Conservation (phyloP, 2,797 vertebrate species). For the Danio albolineatus region DNA sequence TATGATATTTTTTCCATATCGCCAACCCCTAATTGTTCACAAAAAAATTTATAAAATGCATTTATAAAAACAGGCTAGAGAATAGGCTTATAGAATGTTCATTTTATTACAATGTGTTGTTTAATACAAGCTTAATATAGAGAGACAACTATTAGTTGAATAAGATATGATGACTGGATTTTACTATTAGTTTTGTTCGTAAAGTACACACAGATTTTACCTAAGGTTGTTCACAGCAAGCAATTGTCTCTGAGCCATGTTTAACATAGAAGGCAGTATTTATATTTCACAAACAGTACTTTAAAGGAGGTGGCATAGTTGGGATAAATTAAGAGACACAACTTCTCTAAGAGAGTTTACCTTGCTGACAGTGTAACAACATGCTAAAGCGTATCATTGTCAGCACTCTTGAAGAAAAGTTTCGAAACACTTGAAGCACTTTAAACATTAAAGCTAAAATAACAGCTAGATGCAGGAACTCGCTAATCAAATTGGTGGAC, state of each 20-base stretch:
- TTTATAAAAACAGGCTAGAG: neutral
- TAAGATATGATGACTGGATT: no score
- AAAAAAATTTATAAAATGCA: neutral
- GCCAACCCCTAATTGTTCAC: no score
- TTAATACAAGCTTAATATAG: no score
- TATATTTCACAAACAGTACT: neutral
- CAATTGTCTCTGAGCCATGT: neutral
- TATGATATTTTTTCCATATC: no score
- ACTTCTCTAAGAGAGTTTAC: neutral
- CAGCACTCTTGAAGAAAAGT: neutral
- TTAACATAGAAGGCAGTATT: neutral
- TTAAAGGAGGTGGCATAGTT: neutral
- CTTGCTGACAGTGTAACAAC: neutral
- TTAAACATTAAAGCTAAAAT: neutral
- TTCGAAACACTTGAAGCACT: neutral
- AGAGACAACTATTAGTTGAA: no score
- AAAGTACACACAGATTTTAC: no score
- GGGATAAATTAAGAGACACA: neutral
- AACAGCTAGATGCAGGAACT: neutral
- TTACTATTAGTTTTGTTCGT: no score
- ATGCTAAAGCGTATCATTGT: neutral
- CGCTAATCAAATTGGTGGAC: constrained; percentile 1
- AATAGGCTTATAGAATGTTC: no score
- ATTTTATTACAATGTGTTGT: neutral
- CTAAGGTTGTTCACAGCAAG: constrained; percentile 1